Conservation (phyloP, 1,140 invertebrate species). For the Pararge aegeria region DNA sequence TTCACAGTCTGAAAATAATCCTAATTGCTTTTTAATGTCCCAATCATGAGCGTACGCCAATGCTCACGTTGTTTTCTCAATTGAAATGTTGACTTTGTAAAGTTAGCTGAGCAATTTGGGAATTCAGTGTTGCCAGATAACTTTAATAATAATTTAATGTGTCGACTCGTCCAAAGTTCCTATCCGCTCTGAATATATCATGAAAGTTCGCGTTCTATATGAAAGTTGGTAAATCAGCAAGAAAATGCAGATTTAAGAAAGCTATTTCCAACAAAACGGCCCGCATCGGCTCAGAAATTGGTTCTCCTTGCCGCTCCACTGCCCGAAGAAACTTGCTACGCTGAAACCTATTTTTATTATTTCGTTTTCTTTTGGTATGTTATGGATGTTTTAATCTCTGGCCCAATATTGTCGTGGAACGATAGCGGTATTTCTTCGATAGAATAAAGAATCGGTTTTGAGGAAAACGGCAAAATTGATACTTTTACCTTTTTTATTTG, state of each 20-base stretch:
- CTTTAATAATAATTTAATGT: constrained; percentile 58
- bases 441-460: constrained; percentile 17
- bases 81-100: constrained; percentile 28
- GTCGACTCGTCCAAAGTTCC: constrained; percentile 51
- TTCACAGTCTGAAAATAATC: neutral
- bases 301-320: constrained; percentile 69
- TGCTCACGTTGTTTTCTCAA: constrained; percentile 19
- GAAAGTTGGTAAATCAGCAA: constrained; percentile 79
- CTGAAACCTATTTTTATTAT: constrained; percentile 76
- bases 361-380: constrained; percentile 60
- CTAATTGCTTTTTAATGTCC: constrained; percentile 24
- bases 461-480: neutral
- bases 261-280: constrained; percentile 78
- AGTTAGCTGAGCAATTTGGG: constrained; percentile 23
- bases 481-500: neutral
- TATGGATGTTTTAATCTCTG: constrained; percentile 66
- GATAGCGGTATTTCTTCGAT: constrained; percentile 28
- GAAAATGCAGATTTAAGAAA: constrained; percentile 79
- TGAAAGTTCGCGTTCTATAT: constrained; percentile 65
- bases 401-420: constrained; percentile 40
- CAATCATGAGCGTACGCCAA: constrained; percentile 13
- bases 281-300: constrained; percentile 76
- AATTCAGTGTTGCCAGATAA: constrained; percentile 35
- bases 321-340: constrained; percentile 72
- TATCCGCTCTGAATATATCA: constrained; percentile 43